Conservation (phyloP, 2,888 invertebrate species). For the Sicus ferrugineus region DNA sequence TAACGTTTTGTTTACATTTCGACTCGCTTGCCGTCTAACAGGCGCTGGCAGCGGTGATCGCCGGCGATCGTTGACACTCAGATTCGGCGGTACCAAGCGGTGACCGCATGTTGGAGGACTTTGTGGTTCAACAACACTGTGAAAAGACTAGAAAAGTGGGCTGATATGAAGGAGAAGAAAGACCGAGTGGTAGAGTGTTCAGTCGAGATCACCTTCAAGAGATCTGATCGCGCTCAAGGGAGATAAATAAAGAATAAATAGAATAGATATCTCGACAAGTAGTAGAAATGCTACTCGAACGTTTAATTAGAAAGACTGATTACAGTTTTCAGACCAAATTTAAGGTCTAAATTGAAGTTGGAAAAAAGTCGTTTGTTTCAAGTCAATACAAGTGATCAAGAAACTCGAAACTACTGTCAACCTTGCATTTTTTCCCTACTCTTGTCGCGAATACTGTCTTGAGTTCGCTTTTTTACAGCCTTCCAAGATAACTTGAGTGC, state of each 20-base stretch:
- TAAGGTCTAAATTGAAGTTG: background rate
- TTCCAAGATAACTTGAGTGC: too few relatives aligned
- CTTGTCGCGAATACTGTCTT: too few relatives aligned
- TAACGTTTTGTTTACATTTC: background rate
- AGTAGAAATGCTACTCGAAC: background rate
- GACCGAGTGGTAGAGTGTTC: too few relatives aligned
- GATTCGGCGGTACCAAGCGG: background rate
- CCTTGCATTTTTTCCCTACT: too few relatives aligned
- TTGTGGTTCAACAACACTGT: background rate
- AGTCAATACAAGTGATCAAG: too few relatives aligned
- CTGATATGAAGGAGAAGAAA: too few relatives aligned
- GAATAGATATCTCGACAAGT: background rate
- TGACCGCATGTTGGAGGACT: background rate
- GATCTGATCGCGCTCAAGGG: too few relatives aligned
- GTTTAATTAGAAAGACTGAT: background rate
- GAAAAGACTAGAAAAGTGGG: too few relatives aligned
- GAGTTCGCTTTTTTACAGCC: too few relatives aligned
- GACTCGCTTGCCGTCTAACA: background rate
- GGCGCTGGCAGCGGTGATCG: background rate
- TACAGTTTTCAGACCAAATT: background rate
- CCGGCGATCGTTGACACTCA: background rate
- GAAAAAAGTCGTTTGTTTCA: background rate
- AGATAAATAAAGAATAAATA: background rate
- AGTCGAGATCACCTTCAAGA: too few relatives aligned
- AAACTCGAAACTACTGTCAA: too few relatives aligned